A percentile compares a stretch with the other conserved stretches of the same genome.
These are phyloP conservation scores for Geophilus truncorum DNA, from an alignment of 2,888 invertebrate genomes.

Conservation along the genomic window DNA sequence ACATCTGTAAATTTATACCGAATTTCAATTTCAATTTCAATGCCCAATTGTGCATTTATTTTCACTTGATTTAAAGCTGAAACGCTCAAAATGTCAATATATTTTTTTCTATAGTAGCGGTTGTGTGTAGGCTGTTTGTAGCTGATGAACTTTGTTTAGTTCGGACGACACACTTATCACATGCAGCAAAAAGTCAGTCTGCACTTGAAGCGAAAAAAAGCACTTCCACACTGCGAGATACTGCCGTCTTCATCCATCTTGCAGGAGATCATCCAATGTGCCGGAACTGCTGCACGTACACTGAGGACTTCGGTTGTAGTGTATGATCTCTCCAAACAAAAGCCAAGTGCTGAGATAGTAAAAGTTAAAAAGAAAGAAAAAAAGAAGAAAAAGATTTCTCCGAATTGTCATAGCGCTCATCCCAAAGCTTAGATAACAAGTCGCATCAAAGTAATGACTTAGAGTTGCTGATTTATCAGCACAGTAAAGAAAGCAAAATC, in stretches of 20 bases:
- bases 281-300: neutral
- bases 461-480: neutral
- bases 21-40: no score
- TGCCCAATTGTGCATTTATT: no score
- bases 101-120: neutral
- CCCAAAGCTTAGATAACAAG: neutral
- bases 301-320: neutral
- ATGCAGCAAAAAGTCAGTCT: neutral
- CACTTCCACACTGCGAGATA: neutral
- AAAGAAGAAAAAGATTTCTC: neutral
- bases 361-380: neutral
- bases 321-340: neutral
- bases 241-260: neutral
- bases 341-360: neutral
- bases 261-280: neutral
- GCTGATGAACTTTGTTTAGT: neutral
- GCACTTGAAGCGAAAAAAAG: neutral
- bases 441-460: neutral
- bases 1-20: no score
- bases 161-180: neutral
- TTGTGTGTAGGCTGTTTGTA: neutral
- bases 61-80: neutral
- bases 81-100: no score
- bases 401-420: neutral
- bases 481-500: neutral